Evolutionary conservation across 2,888 invertebrate genomes (phyloP), one percentile per base, ranked within the genome.

Genomic region (Octonoba sinensis): DNA sequence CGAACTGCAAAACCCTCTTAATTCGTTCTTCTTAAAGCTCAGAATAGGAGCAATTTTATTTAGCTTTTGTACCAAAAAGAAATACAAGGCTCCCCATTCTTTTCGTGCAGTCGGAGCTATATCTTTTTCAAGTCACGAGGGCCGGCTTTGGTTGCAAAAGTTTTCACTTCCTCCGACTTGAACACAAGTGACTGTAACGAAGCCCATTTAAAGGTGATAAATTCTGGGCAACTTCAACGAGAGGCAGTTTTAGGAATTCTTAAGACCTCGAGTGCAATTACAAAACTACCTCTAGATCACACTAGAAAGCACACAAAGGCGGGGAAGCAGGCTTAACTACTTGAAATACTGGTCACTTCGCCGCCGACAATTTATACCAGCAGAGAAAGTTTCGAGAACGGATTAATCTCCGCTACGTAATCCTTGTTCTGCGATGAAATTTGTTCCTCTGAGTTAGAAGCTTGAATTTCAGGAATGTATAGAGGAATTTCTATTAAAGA

Each of bases 141-240:
- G 15, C 69, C 67, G 67, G 62, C 78, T 78, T 78, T 78, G 60
- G 66, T 67, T 78, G 72, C 51, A 47, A 79, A 79, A 73, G 79
- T 79, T 79, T 79, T 79, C 79, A 79, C 73, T 79, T 59, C 56
- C 77, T 49, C 56, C 66, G 44, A 67, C 72, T 66, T 54, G 67
- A 73, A 79, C 72, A 79, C 73, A 79, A 79, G 79, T 47, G 73
- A 69, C 67, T 73, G 73, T 79, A 79, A 79, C 79, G 79, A 79
- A 79, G 79, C 62, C 73, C 67, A 73, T 79, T 79, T 79, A 71
- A 64, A 67, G 60, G 79, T 79, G 73, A 79, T 79, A 79, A 79
- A 79, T 73, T 73, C 67, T 54, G 67, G 62, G 62, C 46, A 44
- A 78, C 49, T 72, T 78, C 65, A 22, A 56, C 18, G 57, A 69